Conservation (phyloP, 2,888 invertebrate genomes). For the Trissolcus japonicus region DNA sequence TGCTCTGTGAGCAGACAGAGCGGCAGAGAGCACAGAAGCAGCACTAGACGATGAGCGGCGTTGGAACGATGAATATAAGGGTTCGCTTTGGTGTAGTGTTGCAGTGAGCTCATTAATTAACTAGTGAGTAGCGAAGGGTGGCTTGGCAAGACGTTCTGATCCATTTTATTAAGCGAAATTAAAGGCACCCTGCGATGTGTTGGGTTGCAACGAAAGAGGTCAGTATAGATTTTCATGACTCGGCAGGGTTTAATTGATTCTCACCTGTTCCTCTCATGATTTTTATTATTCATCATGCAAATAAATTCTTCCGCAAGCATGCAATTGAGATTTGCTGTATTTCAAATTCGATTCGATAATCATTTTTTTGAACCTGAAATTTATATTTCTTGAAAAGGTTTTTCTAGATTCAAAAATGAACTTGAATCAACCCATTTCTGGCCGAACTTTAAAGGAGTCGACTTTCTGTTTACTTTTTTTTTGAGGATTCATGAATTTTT, state of each 20-base stretch:
- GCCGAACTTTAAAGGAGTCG: no score
- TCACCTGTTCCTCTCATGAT: no score
- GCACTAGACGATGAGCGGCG: constrained; percentile 59
- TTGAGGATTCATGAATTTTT: no score
- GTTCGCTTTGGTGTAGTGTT: constrained; percentile 72
- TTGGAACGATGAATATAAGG: constrained; percentile 65
- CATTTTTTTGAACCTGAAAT: no score
- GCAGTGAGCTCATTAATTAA: constrained; percentile 75
- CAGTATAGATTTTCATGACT: constrained; percentile 29
- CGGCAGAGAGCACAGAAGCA: constrained; percentile 61
- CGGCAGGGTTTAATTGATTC: no score
- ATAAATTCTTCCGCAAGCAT: background rate
- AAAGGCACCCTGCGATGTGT: constrained; percentile 62
- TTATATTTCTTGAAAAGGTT: no score
- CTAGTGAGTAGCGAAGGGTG: constrained; percentile 71
- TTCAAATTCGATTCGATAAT: no score
- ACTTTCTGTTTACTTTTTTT: no score
- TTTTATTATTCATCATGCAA: no score
- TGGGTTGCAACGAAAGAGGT: constrained; percentile 18
- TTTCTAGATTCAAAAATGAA: no score
- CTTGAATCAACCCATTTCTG: no score
- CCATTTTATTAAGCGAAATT: constrained; percentile 72
- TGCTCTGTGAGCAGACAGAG: constrained; percentile 69
- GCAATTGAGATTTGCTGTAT: background rate
- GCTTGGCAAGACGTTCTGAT: constrained; percentile 71